phyloP scores from a whole-genome alignment of 1,140 invertebrate genomes.

The Drosophila ambigua region DNA sequence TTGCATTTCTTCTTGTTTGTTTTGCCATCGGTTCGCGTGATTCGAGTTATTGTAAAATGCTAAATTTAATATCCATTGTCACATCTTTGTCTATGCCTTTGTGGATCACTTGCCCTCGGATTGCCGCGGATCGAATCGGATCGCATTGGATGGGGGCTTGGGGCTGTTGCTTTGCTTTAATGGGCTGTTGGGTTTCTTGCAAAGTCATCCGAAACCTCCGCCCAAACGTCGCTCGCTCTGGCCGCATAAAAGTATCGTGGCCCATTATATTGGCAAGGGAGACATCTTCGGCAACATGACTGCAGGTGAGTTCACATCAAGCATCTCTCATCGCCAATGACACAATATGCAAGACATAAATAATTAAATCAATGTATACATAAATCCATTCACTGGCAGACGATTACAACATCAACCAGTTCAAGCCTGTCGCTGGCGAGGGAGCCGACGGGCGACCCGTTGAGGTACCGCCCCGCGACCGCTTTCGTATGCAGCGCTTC shows the following conservation, averaged over 20 bases:
- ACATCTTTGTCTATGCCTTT: conserved; percentile 49
- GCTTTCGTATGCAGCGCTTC: conserved; percentile 90
- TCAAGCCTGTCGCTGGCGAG: conserved; percentile 89
- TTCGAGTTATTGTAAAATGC: conserved; percentile 64
- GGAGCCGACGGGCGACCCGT: conserved; percentile 93
- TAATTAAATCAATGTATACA: conserved; percentile 40
- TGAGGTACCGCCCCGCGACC: conserved; percentile 89
- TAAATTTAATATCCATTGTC: conserved; percentile 67
- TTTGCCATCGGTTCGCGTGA: conserved; percentile 34
- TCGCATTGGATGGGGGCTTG: too few relatives aligned
- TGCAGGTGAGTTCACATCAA: conserved; percentile 64
- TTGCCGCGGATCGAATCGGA: conserved; percentile 2
- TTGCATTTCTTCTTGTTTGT: conserved; percentile 63
- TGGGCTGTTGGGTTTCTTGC: conserved; percentile 34
- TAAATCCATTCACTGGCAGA: conserved; percentile 86
- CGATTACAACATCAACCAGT: conserved; percentile 92
- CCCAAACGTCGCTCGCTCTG: conserved; percentile 76
- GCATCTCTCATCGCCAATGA: conserved; percentile 51
- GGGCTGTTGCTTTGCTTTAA: too few relatives aligned
- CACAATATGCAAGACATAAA: conserved; percentile 45
- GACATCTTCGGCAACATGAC: conserved; percentile 83
- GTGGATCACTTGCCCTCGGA: conserved; percentile 52
- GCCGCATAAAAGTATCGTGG: conserved; percentile 79
- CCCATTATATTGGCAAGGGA: conserved; percentile 83
- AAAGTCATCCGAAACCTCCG: conserved; percentile 80